Base-by-base conservation (phyloP, 2,888 invertebrate genomes). In the Limulus polyphemus region DNA sequence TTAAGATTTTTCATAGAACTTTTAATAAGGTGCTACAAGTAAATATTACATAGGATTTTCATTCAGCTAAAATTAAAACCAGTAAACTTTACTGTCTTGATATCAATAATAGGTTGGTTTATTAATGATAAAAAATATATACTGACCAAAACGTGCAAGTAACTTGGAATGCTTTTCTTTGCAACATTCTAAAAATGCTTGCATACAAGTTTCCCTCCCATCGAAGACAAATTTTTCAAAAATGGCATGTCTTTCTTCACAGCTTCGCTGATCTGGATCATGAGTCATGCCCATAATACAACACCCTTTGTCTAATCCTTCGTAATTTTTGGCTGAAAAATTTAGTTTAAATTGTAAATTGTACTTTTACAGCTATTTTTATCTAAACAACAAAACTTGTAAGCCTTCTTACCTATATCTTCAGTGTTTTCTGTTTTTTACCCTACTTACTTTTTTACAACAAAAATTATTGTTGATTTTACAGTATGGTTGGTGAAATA, bases 141-240 rank as follows among this genome's bases (percentile, higher is more conserved):
- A 50, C 13, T 50, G 5, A 50, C 50, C 50, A n/a, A 50, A 7
- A 2, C 10, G 4, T 50, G 0, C 13, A 52, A 17, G 14, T 52
- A 17, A n/a, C 11, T 14, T 0, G 11, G n/a, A 52, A 13, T 16
- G 11, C 17, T 52, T 14, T 13, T 10, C 49, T 7, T 11, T 13
- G 14, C 68, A 68, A 14, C 68, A 68, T 4, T 58, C 57, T 11
- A 68, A 51, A 47, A 65, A 68, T 1, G 58, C 63, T 48, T 52
- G n/a, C 11, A 62, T 58, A 46, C 65, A 68, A 16, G 17, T 17
- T 13, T 49, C 50, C 17, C 17, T 46, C 12, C 17, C 16, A 10
- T 56, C 47, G 4, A 32, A 47, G 32, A 49, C 50, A 56, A 47
- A 55, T 11, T 51, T 57, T n/a, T 16, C 17, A 3, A 68, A 54